These are phyloP conservation scores for Melipona bicolor DNA, from an alignment of 2,888 invertebrate species.

Conservation along the genomic window DNA sequence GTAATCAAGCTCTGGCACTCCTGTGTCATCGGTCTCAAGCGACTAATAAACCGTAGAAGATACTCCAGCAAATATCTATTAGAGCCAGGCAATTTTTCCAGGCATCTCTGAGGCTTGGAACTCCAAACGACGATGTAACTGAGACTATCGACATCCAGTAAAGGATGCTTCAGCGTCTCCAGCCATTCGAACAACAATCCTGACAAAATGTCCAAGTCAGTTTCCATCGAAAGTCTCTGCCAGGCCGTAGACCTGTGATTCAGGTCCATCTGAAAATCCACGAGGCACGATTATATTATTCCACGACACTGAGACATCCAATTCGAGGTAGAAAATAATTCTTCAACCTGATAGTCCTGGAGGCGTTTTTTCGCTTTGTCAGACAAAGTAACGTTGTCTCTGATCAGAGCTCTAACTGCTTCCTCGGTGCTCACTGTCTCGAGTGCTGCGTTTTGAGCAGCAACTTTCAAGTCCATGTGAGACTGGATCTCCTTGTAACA, in stretches of 20 bases:
- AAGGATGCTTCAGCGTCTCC: slow-evolving; percentile 89
- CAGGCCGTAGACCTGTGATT: slow-evolving; percentile 89
- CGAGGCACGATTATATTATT: not conserved
- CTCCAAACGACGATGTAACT: slow-evolving; percentile 88
- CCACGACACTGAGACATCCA: not conserved
- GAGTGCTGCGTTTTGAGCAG: slow-evolving; percentile 73
- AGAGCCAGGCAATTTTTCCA: slow-evolving; percentile 86
- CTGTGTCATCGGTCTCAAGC: slow-evolving; percentile 87
- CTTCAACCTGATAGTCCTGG: slow-evolving; percentile 82
- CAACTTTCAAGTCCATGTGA: slow-evolving; percentile 81
- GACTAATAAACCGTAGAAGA: slow-evolving; percentile 88
- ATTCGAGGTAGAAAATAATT: not conserved
- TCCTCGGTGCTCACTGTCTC: slow-evolving; percentile 77
- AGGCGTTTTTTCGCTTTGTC: slow-evolving; percentile 86
- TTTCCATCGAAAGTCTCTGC: slow-evolving; percentile 88
- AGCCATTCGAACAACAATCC: slow-evolving; percentile 91
- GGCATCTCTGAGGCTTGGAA: slow-evolving; percentile 87
- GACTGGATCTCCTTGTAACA: slow-evolving; percentile 86
- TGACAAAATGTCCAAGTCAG: slow-evolving; percentile 87
- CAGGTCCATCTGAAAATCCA: slow-evolving; percentile 85
- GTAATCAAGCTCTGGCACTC: slow-evolving; percentile 87
- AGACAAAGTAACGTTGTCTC: slow-evolving; percentile 86
- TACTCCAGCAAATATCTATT: slow-evolving; percentile 90
- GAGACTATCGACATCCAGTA: slow-evolving; percentile 88
- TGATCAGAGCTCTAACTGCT: slow-evolving; percentile 86